A percentile compares a stretch with the other conserved stretches of the same genome.
Evolutionary conservation across 2,797 vertebrate species (phyloP).

Genomic region (Poecilia gillii): DNA sequence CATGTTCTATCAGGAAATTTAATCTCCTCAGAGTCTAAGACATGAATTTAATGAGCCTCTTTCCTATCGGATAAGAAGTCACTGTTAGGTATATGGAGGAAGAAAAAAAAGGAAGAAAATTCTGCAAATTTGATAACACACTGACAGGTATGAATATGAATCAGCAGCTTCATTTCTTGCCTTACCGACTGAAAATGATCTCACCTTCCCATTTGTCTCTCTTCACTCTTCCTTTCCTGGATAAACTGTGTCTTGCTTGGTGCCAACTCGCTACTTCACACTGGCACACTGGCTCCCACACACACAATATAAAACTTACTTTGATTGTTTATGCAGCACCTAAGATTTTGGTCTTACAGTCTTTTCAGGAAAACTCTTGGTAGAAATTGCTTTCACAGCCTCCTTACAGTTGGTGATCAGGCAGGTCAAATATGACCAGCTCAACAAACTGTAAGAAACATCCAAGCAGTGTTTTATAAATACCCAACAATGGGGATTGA

Average conservation of each 20-base stretch:
- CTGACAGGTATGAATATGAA: slow-evolving; percentile 5
- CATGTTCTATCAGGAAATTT: slow-evolving; percentile 20
- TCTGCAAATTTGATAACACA: slow-evolving; percentile 2
- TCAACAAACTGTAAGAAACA: slow-evolving; percentile 7
- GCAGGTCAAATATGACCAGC: background rate
- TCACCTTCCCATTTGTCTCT: slow-evolving; percentile 9
- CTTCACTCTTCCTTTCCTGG: background rate
- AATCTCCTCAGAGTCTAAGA: slow-evolving; percentile 21
- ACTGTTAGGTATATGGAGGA: background rate
- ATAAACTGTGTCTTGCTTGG: background rate
- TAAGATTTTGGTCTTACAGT: slow-evolving; percentile 3
- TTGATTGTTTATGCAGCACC: background rate
- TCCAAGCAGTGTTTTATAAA: slow-evolving; percentile 19
- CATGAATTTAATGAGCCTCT: slow-evolving; percentile 14
- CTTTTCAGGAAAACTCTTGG: background rate
- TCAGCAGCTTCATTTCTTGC: slow-evolving; percentile 4
- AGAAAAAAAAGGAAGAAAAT: slow-evolving; percentile 16
- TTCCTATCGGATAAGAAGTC: slow-evolving; percentile 4
- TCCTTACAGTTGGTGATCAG: background rate
- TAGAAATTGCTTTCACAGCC: background rate
- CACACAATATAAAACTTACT: background rate
- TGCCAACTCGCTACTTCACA: background rate
- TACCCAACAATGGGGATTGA: background rate
- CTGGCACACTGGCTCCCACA: background rate
- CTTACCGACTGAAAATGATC: slow-evolving; percentile 15